phyloP scores from a whole-genome alignment of 2,888 invertebrate genomes.

The Maniola hyperantus region DNA sequence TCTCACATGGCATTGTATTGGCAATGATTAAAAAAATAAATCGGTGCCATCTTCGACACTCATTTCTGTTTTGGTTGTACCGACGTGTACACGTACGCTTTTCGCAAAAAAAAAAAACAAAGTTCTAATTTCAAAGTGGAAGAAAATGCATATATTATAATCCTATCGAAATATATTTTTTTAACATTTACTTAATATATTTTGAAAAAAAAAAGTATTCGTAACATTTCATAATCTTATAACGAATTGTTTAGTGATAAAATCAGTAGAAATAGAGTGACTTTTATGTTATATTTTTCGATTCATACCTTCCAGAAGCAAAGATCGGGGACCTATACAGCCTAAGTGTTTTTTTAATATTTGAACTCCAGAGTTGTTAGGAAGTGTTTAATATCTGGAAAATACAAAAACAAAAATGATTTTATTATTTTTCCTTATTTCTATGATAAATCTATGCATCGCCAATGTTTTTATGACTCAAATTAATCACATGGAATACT shows the following conservation, averaged over 20 bases:
- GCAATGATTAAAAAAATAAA: slow-evolving; percentile 64
- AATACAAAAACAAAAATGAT: slow-evolving; percentile 44
- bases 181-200: background rate
- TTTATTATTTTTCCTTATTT: slow-evolving; percentile 39
- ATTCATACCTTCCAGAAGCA: background rate
- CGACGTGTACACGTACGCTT: slow-evolving; percentile 53
- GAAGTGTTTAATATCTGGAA: background rate
- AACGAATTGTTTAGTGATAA: background rate
- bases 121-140: slow-evolving; percentile 22
- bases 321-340: background rate
- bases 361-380: background rate
- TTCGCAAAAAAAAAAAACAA: slow-evolving; percentile 22
- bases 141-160: background rate
- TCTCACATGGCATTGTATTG: slow-evolving; percentile 61
- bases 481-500: slow-evolving; percentile 70
- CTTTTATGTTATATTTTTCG: background rate
- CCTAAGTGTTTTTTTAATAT: background rate
- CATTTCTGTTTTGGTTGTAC: slow-evolving; percentile 64
- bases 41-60: slow-evolving; percentile 54
- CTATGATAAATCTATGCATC: slow-evolving; percentile 43
- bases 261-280: background rate
- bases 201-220: background rate
- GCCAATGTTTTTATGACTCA: slow-evolving; percentile 57
- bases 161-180: background rate
- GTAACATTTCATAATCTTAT: background rate